Evolutionary conservation across 53 echinoderm and acorn worm genomes (phyloP), one percentile per base, ranked within the genome.

Genomic region (Luidia sarsii): DNA sequence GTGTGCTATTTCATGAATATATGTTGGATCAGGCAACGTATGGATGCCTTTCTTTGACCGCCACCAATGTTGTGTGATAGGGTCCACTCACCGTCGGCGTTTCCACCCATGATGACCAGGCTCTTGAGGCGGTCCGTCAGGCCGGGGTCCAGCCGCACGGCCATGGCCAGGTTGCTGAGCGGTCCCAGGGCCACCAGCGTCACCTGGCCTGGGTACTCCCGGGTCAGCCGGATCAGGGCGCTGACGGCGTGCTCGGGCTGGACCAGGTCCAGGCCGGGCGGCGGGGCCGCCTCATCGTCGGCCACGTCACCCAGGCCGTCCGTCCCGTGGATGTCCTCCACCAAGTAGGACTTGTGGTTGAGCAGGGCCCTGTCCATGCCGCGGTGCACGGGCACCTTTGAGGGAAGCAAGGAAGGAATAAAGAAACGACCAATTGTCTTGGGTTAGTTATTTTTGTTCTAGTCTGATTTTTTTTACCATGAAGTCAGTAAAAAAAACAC

Each of bases 101-200:
- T 87, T n/a, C 95, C 95, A 25, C 95, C 95, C 95, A 92, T 92
- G 43, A 92, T 87, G 37, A 95, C 66, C 30, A 95, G 38, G 1
- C 87, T 64, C 36, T 95, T 95, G 25, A 95, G 64, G 48, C 83
- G 79, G 28, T 70, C 71, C 21, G 92, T 89, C 57, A 95, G 92
- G 19, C 73, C 70, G 16, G 89, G 69, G 39, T 95, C 95, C 63
- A 95, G 59, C 57, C 81, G 80, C 68, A 92, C 89, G 15, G 95
- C 95, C 18, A 95, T 54, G 29, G 87, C 92, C 8, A 95, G 65
- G 48, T 95, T 95, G 51, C 92, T 92, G 35, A 95, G 75, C 27
- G 95, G 95, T 46, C 95, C 95, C 2, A 89, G 87, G 43, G 95
- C 91, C 28, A 89, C 80, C 22, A 95, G 80, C 20, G 89, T 92